Conservation (phyloP, 2,113 vertebrate genomes). For the Vombatus ursinus region DNA sequence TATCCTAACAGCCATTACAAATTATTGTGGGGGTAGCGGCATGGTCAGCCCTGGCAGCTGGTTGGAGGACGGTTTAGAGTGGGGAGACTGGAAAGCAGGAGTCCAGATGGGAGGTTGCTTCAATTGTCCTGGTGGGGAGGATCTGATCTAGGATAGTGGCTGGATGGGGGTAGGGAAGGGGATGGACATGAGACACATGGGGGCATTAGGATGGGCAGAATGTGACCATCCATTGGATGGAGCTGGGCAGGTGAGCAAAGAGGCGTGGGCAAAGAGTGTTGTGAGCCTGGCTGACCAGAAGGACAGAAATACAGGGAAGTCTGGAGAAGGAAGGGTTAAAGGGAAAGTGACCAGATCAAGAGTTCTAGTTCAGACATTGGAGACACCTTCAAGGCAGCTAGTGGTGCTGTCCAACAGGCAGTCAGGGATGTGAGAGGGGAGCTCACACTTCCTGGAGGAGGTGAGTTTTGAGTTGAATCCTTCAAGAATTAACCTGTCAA, state of each 20-base stretch:
- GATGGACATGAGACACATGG: not conserved
- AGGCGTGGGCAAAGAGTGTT: not conserved
- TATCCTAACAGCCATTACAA: too few species aligned
- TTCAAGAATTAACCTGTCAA: not conserved
- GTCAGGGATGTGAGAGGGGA: too few species aligned
- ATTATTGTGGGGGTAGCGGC: too few species aligned
- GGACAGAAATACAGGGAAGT: not conserved
- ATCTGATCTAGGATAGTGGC: too few species aligned
- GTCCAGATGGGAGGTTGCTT: too few species aligned
- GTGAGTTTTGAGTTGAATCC: not conserved
- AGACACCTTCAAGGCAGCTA: not conserved
- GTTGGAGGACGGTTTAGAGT: not conserved
- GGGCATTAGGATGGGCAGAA: too few species aligned
- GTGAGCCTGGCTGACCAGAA: not conserved
- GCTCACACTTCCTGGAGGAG: not conserved
- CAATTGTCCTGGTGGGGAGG: too few species aligned
- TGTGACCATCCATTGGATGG: not conserved
- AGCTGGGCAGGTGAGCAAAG: not conserved
- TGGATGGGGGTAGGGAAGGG: not conserved
- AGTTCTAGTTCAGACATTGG: not conserved
- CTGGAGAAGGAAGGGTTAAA: not conserved
- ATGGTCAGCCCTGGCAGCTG: not conserved
- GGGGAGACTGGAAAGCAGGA: too few species aligned
- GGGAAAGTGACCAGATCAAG: not conserved
- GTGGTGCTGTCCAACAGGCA: not conserved